Evolutionary conservation across 1,140 invertebrate genomes (phyloP).

Genomic region (Euglossa dilemma): DNA sequence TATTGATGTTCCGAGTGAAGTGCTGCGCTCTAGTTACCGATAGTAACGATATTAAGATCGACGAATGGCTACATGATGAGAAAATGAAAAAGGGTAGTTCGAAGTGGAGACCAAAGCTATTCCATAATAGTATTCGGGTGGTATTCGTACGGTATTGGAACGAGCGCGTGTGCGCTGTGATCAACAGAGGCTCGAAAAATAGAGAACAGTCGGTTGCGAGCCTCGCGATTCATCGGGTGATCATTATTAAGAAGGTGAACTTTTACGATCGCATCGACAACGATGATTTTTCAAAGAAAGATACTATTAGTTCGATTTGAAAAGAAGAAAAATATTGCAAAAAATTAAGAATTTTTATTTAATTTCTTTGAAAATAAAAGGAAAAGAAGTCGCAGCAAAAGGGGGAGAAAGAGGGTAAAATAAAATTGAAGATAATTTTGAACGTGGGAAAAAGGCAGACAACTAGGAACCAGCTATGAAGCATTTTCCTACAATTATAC

Average conservation of each 20-base stretch:
- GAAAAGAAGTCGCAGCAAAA: not conserved
- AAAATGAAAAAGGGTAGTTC: constrained; percentile 15
- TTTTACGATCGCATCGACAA: not conserved
- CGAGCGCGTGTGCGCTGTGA: not conserved
- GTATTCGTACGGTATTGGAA: not conserved
- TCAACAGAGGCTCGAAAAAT: constrained; percentile 18
- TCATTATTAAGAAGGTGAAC: not conserved
- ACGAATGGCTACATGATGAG: not conserved
- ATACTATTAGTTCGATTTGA: not conserved
- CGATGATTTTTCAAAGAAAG: not conserved
- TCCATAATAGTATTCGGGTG: not conserved
- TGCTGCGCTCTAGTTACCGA: constrained; percentile 13
- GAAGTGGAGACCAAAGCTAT: not conserved
- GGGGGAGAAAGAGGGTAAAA: no score
- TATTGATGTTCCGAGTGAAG: not conserved
- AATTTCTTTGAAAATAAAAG: not conserved
- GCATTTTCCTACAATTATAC: not conserved
- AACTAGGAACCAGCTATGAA: not conserved
- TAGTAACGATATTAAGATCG: not conserved
- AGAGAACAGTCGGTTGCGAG: constrained; percentile 28
- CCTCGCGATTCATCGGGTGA: not conserved
- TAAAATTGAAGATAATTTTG: not conserved
- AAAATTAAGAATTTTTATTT: not conserved
- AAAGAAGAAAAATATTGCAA: not conserved
- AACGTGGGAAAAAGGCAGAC: not conserved